Evolutionary conservation across 1,140 invertebrate genomes (phyloP).

Genomic region (Caerostris darwini): DNA sequence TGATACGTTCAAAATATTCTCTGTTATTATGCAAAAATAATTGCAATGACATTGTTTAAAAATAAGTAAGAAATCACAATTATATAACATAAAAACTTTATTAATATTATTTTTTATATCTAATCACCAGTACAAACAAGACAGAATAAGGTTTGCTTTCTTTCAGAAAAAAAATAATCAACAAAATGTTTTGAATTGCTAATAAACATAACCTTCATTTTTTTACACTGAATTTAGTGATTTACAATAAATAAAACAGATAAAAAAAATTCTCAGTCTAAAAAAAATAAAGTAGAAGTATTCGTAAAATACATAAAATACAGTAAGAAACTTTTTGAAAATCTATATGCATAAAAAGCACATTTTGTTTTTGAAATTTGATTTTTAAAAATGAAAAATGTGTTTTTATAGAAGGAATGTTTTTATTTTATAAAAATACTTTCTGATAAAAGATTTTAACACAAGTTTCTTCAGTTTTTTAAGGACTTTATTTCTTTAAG

Average conservation of each 20-base stretch:
- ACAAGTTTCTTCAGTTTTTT: no score
- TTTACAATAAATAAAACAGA: conserved; percentile 23
- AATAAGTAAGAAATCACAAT: background rate
- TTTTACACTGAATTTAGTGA: background rate
- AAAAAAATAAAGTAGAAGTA: conserved; percentile 48
- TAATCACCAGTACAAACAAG: conserved; percentile 34
- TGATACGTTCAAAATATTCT: no score
- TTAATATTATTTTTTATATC: conserved; percentile 12
- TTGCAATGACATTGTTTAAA: background rate
- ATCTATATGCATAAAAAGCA: background rate
- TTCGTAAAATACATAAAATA: conserved; percentile 50
- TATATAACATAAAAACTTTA: background rate
- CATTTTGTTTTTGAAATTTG: background rate
- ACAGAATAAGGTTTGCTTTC: background rate
- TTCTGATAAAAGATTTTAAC: no score
- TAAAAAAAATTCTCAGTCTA: conserved; percentile 5
- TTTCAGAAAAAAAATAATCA: background rate
- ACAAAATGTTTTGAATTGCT: background rate
- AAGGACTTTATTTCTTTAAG: no score
- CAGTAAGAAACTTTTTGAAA: conserved; percentile 40
- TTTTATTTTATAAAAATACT: background rate
- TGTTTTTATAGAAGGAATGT: background rate
- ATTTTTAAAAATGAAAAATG: background rate
- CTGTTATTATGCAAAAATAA: no score
- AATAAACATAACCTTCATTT: background rate